Base-by-base conservation (phyloP, 2,113 vertebrate species). In the Osmerus mordax region DNA sequence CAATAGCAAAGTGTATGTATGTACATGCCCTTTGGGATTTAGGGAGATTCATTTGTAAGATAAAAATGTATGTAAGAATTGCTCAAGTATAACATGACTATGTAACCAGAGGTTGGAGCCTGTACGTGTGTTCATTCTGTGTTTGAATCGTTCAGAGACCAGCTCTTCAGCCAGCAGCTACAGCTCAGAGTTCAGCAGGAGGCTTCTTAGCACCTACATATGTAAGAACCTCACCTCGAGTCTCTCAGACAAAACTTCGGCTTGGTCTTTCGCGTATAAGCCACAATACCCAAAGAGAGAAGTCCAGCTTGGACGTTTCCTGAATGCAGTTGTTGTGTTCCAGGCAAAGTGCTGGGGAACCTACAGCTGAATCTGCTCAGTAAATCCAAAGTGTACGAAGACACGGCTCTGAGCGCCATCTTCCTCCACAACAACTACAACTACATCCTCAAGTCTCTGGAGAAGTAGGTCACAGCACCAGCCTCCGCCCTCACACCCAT, bases 341-440 rank as follows among this genome's bases (percentile, higher is more conserved):
- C 80, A 99, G 97, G 96, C 89, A 99, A 99, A 85, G 96, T 98
- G 18, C 78, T 99, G 71, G 97, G 97, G n/a, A 99, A 99, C 88
- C 86, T 99, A 74, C 96, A 99, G 89, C 87, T 99, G 7, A 99
- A 99, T 78, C 89, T 99, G 68, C 94, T 98, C 72, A 98, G 95
- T 72, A 99, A 99, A 82, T 96, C 96, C 81, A 99, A 98, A 83
- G 97, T 99, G 80, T 99, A 98, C 15, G 97, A 99, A 86, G 96
- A 99, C 59, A 89, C 92, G 0, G 97, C 97, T 5, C 90, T 99
- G 83, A 95, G 96, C 4, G 95, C 96, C 78, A 93, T 99, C 74
- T 99, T 99, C 82, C 92, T 99, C 51, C 96, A 97, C 89, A 99
- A 99, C 91, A 99, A 97, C 90, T 99, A 98, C 90, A 99, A 99